Percentiles rank a stretch among this genome's conserved stretches.
These are phyloP conservation scores for Phasianus colchicus DNA, from an alignment of 2,113 vertebrate species.

Conservation along the genomic window DNA sequence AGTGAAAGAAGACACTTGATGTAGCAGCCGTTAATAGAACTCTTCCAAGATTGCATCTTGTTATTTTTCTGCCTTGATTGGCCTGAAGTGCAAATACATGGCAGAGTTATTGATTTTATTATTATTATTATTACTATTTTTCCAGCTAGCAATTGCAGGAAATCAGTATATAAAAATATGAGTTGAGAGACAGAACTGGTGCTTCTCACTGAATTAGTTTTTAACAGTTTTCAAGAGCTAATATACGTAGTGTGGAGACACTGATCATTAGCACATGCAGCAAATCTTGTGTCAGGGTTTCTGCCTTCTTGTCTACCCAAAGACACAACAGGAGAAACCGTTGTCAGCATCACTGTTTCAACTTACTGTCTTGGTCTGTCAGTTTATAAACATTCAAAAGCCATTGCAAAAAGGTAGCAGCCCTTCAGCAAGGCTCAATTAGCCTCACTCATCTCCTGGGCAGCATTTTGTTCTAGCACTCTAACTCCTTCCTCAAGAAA, in stretches of 20 bases:
- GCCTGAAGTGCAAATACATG: conserved; percentile 47
- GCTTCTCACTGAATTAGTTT: conserved; percentile 57
- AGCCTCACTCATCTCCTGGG: not conserved
- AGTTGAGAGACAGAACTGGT: conserved; percentile 42
- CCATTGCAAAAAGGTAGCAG: not conserved
- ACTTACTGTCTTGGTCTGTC: not conserved
- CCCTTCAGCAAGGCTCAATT: not conserved
- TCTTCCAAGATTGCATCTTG: not conserved
- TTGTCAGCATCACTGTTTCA: not conserved
- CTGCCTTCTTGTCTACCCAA: not conserved
- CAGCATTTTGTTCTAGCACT: not conserved
- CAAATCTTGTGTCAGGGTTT: not conserved
- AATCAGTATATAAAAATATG: conserved; percentile 50
- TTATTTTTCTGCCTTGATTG: conserved; percentile 35
- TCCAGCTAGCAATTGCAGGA: conserved; percentile 58
- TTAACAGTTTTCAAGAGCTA: conserved; percentile 34
- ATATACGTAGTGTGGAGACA: not conserved
- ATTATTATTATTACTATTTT: conserved; percentile 46
- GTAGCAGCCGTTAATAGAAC: conserved; percentile 24
- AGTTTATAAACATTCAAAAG: not conserved
- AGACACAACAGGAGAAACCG: not conserved
- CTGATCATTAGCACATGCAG: not conserved
- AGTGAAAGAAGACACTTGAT: not conserved
- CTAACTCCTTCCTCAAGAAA: not conserved
- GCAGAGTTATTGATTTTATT: conserved; percentile 38